Evolutionary conservation across 2,113 vertebrate genomes (phyloP), one percentile per base, ranked within the genome.

Genomic region (Antennarius striatus): DNA sequence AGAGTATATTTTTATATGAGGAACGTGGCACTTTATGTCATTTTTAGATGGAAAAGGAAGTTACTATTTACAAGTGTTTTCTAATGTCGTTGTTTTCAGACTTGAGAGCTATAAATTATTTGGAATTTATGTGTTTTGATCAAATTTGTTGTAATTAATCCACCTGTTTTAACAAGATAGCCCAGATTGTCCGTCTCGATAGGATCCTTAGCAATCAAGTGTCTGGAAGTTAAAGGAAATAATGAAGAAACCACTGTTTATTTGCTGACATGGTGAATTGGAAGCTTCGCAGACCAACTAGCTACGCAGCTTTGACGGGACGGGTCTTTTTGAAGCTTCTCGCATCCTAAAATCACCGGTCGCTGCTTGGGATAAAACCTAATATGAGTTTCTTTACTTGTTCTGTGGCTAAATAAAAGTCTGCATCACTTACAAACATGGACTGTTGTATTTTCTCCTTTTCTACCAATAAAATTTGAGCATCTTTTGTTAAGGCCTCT

Each of bases 1-100:
- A 91, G 90, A 90, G 81, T 92, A 90, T 91, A 91, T 93, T 92
- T 92, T 93, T 92, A 86, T 92, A 93, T 91, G 82, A 86, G 85
- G 82, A 88, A 89, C 71, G 69, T 92, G 90, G 91, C 90, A 92
- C 91, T 93, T 93, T 92, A 92, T 86, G 88, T 92, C 88, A 91
- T 91, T 90, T 89, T 88, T 83, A 88, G 81, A 79, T 81, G 80
- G 66, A 77, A 73, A 82, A 71, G 65, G 81, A 73, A 87, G 85
- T 88, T 78, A 68, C 70, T 86, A 81, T 83, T 89, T 80, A 83
- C 71, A 63, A 77, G 62, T 81, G 82, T 85, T 86, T 83, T 71
- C 78, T 85, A 57, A 82, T 79, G 79, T 86, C 68, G 48, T 87
- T 79, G 48, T 87, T 79, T 82, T 22, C 22, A 22, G 76, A 84